Conservation (phyloP, 1,140 invertebrate genomes). For the Branchinecta lindahli region DNA sequence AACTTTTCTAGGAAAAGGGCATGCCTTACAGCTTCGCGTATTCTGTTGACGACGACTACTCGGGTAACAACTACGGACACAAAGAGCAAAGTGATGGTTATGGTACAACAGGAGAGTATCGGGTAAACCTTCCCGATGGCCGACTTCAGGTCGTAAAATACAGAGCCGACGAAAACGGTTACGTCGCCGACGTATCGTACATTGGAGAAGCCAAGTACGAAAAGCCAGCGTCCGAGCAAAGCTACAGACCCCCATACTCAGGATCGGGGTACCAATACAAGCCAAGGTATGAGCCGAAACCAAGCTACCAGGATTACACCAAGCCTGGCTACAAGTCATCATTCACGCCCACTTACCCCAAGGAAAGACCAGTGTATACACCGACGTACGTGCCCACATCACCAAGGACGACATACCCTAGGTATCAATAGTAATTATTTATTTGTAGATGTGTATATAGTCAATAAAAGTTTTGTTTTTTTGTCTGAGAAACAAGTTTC, state of each 20-base stretch:
- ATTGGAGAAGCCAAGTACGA: conserved; percentile 43
- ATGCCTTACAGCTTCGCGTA: conserved; percentile 51
- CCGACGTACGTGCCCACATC: too few relatives aligned
- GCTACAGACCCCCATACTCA: neutral
- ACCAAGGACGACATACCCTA: too few relatives aligned
- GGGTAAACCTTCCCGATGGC: conserved; percentile 56
- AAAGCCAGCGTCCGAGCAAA: neutral
- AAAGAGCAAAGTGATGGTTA: conserved; percentile 45
- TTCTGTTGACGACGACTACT: conserved; percentile 46
- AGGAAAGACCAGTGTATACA: too few relatives aligned
- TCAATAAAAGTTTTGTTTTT: too few relatives aligned
- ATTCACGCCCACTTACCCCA: too few relatives aligned
- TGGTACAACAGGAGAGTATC: conserved; percentile 46
- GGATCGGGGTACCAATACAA: too few relatives aligned
- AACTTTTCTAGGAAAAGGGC: neutral
- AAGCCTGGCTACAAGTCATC: too few relatives aligned
- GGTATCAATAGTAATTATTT: too few relatives aligned
- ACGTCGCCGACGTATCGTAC: conserved; percentile 58
- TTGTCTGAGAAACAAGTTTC: too few relatives aligned
- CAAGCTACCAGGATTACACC: too few relatives aligned
- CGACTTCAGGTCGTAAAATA: conserved; percentile 57
- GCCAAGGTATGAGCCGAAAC: too few relatives aligned
- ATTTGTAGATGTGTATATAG: too few relatives aligned
- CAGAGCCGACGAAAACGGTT: conserved; percentile 59
- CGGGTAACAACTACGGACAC: conserved; percentile 55